Percentiles rank a stretch among this genome's conserved stretches.
Conservation (phyloP, 2,888 invertebrate species). For the Drosophila falleni region DNA sequence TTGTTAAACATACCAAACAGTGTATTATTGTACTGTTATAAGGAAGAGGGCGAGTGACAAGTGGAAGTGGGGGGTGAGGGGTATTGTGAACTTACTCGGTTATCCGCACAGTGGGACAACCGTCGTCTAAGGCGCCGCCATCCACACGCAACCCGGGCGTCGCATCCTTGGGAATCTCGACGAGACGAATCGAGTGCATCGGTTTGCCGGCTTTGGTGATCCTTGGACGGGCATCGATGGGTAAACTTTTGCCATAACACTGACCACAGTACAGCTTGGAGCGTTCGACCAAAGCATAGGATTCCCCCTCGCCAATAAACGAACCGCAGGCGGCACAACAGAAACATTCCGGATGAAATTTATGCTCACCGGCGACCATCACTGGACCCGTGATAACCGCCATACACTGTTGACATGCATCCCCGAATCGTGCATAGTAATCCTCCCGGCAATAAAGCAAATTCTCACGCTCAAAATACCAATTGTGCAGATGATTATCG, state of each 20-base stretch:
- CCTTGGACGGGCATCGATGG: conserved; percentile 57
- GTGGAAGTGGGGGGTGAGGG: too few relatives aligned
- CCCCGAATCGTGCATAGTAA: conserved; percentile 95
- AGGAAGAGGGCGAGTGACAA: background rate
- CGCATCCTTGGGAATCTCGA: conserved; percentile 89
- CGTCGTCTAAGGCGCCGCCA: conserved; percentile 75
- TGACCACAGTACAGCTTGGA: conserved; percentile 94
- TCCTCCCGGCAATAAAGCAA: conserved; percentile 94
- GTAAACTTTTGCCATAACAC: conserved; percentile 88
- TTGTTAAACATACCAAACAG: background rate
- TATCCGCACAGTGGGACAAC: conserved; percentile 89
- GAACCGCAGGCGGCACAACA: conserved; percentile 92
- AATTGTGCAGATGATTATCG: conserved; percentile 92
- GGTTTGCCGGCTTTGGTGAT: conserved; percentile 85
- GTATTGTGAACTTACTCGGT: conserved; percentile 87
- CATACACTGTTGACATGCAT: conserved; percentile 95
- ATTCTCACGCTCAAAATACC: conserved; percentile 97
- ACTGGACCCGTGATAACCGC: conserved; percentile 91
- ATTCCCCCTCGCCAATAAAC: conserved; percentile 96
- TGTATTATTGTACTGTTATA: conserved; percentile 4
- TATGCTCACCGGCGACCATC: conserved; percentile 97
- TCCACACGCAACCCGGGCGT: conserved; percentile 88
- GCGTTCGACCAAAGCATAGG: conserved; percentile 96
- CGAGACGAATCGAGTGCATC: conserved; percentile 93
- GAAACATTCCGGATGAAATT: conserved; percentile 98